Evolutionary conservation across 2,888 invertebrate genomes (phyloP), one percentile per base, ranked within the genome.

Genomic region (Amiota communis): DNA sequence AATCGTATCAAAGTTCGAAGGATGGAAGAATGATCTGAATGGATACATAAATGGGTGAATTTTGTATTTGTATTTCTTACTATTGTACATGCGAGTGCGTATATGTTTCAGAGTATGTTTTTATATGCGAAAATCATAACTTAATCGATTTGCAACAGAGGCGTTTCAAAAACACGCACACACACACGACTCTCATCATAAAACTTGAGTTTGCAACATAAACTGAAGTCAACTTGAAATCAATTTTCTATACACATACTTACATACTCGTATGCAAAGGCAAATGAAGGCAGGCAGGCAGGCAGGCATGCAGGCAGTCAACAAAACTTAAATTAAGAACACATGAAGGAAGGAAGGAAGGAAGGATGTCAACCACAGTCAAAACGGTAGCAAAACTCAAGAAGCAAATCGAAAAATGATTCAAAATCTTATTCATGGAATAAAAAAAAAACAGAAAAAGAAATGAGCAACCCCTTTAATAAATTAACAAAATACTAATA

Each of bases 101-200:
- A 23, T 23, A 3, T 23, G 1, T 23, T 23, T 1, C 3, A 3
- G 3, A 6, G 15, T 11, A 46, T 63, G 49, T 57, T 73, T 49
- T 49, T 15, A 20, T 11, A 67, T 51, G 67, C 49, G 67, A 23
- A 49, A 23, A 64, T 67, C 65, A 67, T 49, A 49, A 67, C 49
- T 67, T 83, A 84, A 84, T 83, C 83, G 84, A 83, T 83, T 83
- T 83, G 83, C 78, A 81, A 82, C 83, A 81, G 85, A 82, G 83
- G 83, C 82, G 81, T 79, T 80, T 36, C 36, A 36, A 2, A 36
- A 2, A 36, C 36, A 75, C 77, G 80, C 61, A 47, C 17, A 47
- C 63, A 46, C 46, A 64, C 20, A 20, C 8, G 59, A 20, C 36
- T 36, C 36, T 36, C 36, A 36, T 17, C 36, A 36, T 36, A 36